Percentiles rank a stretch among this genome's conserved stretches.
These are phyloP conservation scores for Gymnopithys bicolor DNA, from an alignment of 2,797 vertebrate species.

Conservation along the genomic window DNA sequence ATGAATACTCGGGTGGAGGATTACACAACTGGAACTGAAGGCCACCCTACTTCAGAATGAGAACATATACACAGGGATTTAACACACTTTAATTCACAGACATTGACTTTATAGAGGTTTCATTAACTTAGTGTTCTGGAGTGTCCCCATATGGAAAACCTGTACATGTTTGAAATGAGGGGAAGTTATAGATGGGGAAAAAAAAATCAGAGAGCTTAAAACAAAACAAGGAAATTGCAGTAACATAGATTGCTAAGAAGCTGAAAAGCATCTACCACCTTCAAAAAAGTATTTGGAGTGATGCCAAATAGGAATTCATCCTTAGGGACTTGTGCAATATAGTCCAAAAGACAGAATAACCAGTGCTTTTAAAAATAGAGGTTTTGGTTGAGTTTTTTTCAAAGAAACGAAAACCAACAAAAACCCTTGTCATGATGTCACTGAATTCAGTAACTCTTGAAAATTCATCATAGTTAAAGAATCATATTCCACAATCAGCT, in stretches of 20 bases:
- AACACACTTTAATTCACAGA: constrained; percentile 26
- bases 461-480: not conserved
- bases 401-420: not conserved
- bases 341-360: not conserved
- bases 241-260: not conserved
- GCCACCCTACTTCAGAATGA: constrained; percentile 40
- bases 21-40: not conserved
- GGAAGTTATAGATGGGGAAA: not conserved
- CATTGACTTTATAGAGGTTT: not conserved
- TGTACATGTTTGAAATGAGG: not conserved
- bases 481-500: not conserved
- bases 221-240: not conserved
- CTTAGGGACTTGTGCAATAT: not conserved
- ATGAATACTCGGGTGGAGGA: not conserved
- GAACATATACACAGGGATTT: constrained; percentile 46
- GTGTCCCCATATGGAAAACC: not conserved
- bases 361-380: not conserved
- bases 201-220: not conserved
- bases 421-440: not conserved
- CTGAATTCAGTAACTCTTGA: not conserved
- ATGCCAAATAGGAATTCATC: not conserved
- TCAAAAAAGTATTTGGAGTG: not conserved
- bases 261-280: not conserved
- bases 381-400: rapidly evolving
- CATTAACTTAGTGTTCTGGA: not conserved